Base-by-base conservation (phyloP, 1,140 invertebrate genomes). In the Caerostris extrusa region DNA sequence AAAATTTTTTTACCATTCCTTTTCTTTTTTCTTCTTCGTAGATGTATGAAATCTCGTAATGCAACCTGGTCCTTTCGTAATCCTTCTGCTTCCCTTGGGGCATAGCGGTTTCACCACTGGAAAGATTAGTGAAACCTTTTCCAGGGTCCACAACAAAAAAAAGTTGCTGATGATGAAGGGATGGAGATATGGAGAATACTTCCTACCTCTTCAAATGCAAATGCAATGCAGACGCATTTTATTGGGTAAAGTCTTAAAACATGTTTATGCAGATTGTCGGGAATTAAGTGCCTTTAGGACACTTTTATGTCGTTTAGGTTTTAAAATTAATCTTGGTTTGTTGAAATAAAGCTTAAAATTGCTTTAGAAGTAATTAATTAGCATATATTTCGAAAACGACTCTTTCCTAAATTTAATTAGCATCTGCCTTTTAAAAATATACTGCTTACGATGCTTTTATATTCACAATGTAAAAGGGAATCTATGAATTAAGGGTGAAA, bases 1-100 rank as follows among this genome's bases (percentile, higher is more conserved):
- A 34, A 34, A 1, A 1, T 34, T 34, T 34, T 34, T 34, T 34
- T 34, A 34, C 8, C 56, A 57, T 56, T 53, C 4, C 17, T 17
- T 6, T 34, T 10, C 6, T 5, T 64, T 34, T 12, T 61, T 50
- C 8, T 19, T 50, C 57, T 34, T 34, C 34, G 34, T 34, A 34
- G 60, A 17, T 8, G 60, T 19, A 64, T 87, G 57, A 87, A 87
- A 87, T 61, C 85, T 87, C 58, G 85, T 87, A 64, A 87, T 87
- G 85, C 34, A 64, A 64, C 85, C 60, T 64, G 19, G 55, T 64
- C 85, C 85, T 14, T 34, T 64, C 57, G 34, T 50, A 87, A 87
- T 34, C 71, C 71, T 50, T 10, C 7, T 14, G 3, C 55, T 34
- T 34, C 82, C 82, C 10, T 14, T 5, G 82, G 77, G 55, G 14